Evolutionary conservation across 2,113 vertebrate genomes (phyloP), one percentile per base, ranked within the genome.

Genomic region (Myiagra hebetior): DNA sequence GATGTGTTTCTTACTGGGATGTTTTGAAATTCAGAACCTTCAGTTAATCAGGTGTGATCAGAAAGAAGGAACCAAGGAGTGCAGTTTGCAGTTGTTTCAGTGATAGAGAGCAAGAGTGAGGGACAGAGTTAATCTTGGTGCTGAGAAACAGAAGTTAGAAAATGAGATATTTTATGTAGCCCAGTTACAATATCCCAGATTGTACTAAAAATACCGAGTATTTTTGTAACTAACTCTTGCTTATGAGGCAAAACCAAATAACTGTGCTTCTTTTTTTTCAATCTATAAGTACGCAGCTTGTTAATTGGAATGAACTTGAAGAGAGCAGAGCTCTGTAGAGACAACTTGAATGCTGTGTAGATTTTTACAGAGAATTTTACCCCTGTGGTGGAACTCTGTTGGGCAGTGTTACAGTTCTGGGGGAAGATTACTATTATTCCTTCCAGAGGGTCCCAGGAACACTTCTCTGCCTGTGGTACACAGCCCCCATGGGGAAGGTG

Each of bases 181-280:
- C 37, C 49, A 52, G 19, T 64, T 72, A 53, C 31, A 89, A 75
- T 76, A 79, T 72, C 55, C 53, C 57, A 69, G 69, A 91, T 33
- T 83, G 62, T 52, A 76, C 92, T 89, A 83, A 92, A 96, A 97
- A 95, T 88, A 91, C n/a, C 27, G 24, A 86, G 33, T 91, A 62
- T 85, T 95, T 87, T 93, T 93, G 75, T 85, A 87, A 78, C 79
- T 60, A 95, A 82, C 46, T 91, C 52, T 91, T 92, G 84, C 84
- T 96, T 95, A 89, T 60, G 77, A 94, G 77, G 89, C 89, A 95
- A 96, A 95, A 78, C n/a, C 20, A 72, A 94, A 87, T 55, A 49
- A 59, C 56, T 87, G 31, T 42, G 23, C 17, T 30, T 33, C 42
- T 65, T 56, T 69, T 47, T 70, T 85, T 42, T 13, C 1, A 37